A percentile compares a stretch with the other conserved stretches of the same genome.
phyloP scores from a whole-genome alignment of 2,888 invertebrate species.

The Campopleginae sp. region DNA sequence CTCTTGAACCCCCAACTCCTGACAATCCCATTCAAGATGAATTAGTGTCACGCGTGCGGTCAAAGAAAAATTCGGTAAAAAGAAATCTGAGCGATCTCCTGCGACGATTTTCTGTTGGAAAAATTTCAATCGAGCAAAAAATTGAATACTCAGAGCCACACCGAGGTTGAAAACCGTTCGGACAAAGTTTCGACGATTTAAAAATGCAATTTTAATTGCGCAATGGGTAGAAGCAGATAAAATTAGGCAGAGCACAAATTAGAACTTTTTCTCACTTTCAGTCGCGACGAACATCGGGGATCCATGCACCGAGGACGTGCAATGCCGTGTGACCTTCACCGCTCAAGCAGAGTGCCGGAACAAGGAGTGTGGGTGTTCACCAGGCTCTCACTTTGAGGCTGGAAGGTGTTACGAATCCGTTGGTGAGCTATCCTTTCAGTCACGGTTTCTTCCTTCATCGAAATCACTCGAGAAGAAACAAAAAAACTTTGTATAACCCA shows the following conservation, averaged over 20 bases:
- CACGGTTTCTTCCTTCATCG: constrained; percentile 6
- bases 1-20: background rate
- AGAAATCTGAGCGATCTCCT: background rate
- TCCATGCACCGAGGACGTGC: constrained; percentile 79
- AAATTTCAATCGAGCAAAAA: background rate
- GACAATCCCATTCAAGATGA: background rate
- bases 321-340: constrained; percentile 81
- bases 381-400: constrained; percentile 79
- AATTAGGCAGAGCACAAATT: constrained; percentile 9
- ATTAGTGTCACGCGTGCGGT: background rate
- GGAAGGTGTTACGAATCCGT: constrained; percentile 81
- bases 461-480: background rate
- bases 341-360: constrained; percentile 80
- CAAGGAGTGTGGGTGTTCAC: constrained; percentile 80
- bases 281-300: constrained; percentile 80
- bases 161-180: background rate
- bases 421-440: constrained; percentile 73
- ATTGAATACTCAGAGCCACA: background rate
- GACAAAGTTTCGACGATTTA: background rate
- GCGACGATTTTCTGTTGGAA: background rate
- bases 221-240: background rate
- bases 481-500: background rate
- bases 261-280: constrained; percentile 67
- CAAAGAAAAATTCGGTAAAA: background rate
- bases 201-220: background rate